Conservation (phyloP, 2,888 invertebrate species). For the Atherix ibis region DNA sequence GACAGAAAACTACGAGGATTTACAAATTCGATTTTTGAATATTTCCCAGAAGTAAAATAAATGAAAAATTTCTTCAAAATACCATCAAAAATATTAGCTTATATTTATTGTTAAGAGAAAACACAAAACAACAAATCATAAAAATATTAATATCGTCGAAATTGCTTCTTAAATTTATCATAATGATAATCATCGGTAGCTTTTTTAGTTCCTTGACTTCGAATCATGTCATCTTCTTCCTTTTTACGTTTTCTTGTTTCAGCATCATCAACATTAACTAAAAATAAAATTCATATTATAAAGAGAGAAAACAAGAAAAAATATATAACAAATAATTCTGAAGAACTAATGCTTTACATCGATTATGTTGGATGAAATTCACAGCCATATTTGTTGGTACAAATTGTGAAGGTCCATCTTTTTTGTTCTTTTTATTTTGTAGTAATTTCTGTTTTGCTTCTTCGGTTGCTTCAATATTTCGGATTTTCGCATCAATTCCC, state of each 20-base stretch:
- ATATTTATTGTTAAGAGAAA: background rate
- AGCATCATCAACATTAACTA: slow-evolving; percentile 71
- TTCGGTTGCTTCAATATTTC: slow-evolving; percentile 97
- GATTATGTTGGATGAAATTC: slow-evolving; percentile 93
- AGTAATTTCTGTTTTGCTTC: slow-evolving; percentile 89
- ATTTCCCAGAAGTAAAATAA: too few species aligned
- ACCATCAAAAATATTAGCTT: too few species aligned
- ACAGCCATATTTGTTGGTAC: slow-evolving; percentile 97
- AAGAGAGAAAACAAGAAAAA: background rate
- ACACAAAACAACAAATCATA: background rate
- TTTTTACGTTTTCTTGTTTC: slow-evolving; percentile 36
- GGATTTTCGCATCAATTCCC: slow-evolving; percentile 97
- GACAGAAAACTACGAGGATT: too few species aligned
- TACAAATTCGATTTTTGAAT: too few species aligned
- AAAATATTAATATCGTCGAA: slow-evolving; percentile 55
- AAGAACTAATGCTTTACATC: slow-evolving; percentile 47
- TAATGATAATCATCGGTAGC: slow-evolving; percentile 96
- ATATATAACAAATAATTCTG: background rate
- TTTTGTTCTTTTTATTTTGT: slow-evolving; percentile 78
- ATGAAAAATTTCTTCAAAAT: too few species aligned
- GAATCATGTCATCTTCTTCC: slow-evolving; percentile 36
- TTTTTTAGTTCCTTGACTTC: slow-evolving; percentile 60
- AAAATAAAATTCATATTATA: slow-evolving; percentile 16
- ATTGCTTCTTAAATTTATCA: slow-evolving; percentile 92
- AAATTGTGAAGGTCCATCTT: slow-evolving; percentile 86